A percentile compares a stretch with the other conserved stretches of the same genome.
Evolutionary conservation across 2,888 invertebrate species (phyloP).

Genomic region (Cylindroiulus punctatus): DNA sequence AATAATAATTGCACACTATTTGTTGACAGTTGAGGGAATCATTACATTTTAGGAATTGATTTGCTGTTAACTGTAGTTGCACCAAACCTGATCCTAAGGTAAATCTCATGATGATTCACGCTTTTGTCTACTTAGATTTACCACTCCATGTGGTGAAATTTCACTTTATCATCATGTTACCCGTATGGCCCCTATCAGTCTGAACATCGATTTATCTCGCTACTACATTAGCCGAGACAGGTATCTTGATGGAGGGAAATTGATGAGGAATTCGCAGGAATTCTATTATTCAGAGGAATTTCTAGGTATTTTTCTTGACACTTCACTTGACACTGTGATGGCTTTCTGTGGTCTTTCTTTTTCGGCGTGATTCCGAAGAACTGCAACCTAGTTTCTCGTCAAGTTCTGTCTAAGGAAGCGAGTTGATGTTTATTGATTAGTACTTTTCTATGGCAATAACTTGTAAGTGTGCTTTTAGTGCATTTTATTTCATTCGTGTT

Average conservation of each 20-base stretch:
- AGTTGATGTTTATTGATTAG: constrained; percentile 1
- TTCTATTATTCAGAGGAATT: not conserved
- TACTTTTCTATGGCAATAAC: not conserved
- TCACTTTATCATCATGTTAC: not conserved
- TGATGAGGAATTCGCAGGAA: not conserved
- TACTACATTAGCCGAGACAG: not conserved
- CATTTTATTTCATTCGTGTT: not conserved
- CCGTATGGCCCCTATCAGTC: not conserved
- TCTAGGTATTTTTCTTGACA: not conserved
- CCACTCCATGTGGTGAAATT: not conserved
- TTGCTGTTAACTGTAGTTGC: too few species aligned
- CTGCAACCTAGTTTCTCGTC: not conserved
- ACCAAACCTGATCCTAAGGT: too few species aligned
- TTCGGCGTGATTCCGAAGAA: not conserved
- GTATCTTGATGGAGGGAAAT: not conserved
- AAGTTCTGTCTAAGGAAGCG: not conserved
- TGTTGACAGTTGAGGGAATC: too few species aligned
- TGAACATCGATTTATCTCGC: not conserved
- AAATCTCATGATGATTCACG: too few species aligned
- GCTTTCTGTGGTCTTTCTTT: not conserved
- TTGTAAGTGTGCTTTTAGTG: constrained; percentile 8
- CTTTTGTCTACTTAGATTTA: not conserved
- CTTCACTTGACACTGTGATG: not conserved
- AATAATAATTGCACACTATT: too few species aligned
- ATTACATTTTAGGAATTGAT: too few species aligned